A percentile compares a stretch with the other conserved stretches of the same genome.
phyloP scores from a whole-genome alignment of 1,140 invertebrate genomes.

The Drosophila obscura region DNA sequence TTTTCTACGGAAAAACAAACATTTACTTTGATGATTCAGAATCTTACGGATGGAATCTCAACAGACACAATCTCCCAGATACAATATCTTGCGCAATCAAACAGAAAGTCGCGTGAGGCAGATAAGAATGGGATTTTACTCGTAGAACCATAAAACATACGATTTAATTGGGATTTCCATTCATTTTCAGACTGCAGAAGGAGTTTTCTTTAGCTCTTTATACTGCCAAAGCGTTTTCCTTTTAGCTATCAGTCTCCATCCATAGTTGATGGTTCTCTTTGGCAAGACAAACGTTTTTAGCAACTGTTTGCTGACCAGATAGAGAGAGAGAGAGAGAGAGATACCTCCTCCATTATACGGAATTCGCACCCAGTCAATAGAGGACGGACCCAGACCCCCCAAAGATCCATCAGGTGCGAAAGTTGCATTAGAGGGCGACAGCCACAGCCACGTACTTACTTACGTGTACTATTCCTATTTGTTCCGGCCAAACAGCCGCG shows the following conservation, averaged over 20 bases:
- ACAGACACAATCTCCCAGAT: background rate
- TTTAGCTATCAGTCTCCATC: background rate
- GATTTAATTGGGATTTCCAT: no score
- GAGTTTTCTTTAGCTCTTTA: background rate
- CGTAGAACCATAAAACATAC: no score
- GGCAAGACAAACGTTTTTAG: conserved; percentile 20
- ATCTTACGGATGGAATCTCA: no score
- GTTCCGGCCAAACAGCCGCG: conserved; percentile 66
- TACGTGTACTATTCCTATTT: conserved; percentile 37
- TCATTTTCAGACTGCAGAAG: background rate
- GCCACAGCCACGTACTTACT: conserved; percentile 19
- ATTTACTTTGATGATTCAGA: conserved; percentile 54
- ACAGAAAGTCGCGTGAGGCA: conserved; percentile 24
- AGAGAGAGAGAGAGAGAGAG: background rate
- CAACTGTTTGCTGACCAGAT: conserved; percentile 31
- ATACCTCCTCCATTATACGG: conserved; percentile 41
- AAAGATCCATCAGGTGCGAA: conserved; percentile 32
- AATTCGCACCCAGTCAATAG: conserved; percentile 67
- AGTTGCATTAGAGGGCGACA: conserved; percentile 51
- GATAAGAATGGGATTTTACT: conserved; percentile 13
- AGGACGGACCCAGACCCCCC: conserved; percentile 1
- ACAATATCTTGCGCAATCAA: conserved; percentile 25
- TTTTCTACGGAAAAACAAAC: conserved; percentile 7
- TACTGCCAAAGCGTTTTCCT: background rate
- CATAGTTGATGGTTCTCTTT: background rate